Evolutionary conservation across 2,888 invertebrate genomes (phyloP).

Genomic region (Xanthostigma xanthostigma): DNA sequence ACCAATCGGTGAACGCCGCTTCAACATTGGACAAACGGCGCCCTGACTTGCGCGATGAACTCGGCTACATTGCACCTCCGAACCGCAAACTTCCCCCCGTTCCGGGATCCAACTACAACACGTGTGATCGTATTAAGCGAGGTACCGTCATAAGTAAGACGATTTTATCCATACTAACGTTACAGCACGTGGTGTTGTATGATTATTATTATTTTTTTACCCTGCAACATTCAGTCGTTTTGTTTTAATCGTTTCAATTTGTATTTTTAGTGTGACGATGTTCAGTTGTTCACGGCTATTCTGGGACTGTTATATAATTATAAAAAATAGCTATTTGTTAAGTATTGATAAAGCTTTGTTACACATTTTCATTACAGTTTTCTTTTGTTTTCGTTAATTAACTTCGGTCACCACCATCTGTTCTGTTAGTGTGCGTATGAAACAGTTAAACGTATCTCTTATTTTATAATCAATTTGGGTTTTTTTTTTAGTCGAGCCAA

Average conservation of each 20-base stretch:
- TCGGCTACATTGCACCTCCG: constrained; percentile 86
- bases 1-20: constrained; percentile 56
- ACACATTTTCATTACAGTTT: too few relatives aligned
- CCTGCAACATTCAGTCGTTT: constrained; percentile 4
- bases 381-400: too few relatives aligned
- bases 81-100: constrained; percentile 85
- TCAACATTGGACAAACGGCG: constrained; percentile 68
- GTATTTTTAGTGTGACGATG: constrained; percentile 1
- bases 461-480: too few relatives aligned
- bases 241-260: constrained; percentile 3
- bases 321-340: too few relatives aligned
- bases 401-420: too few relatives aligned
- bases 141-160: constrained; percentile 84
- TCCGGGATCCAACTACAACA: constrained; percentile 85
- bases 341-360: too few relatives aligned
- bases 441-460: too few relatives aligned
- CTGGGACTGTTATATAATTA: too few relatives aligned
- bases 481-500: too few relatives aligned
- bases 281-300: too few relatives aligned
- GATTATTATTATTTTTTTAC: constrained; percentile 11
- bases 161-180: constrained; percentile 21
- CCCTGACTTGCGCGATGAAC: constrained; percentile 71
- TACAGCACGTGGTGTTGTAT: constrained; percentile 4
- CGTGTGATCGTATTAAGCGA: constrained; percentile 85
- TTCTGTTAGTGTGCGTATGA: too few relatives aligned